Percentiles rank a stretch among this genome's conserved stretches.
Conservation (phyloP, 2,113 vertebrate genomes). For the Butorides virescens region DNA sequence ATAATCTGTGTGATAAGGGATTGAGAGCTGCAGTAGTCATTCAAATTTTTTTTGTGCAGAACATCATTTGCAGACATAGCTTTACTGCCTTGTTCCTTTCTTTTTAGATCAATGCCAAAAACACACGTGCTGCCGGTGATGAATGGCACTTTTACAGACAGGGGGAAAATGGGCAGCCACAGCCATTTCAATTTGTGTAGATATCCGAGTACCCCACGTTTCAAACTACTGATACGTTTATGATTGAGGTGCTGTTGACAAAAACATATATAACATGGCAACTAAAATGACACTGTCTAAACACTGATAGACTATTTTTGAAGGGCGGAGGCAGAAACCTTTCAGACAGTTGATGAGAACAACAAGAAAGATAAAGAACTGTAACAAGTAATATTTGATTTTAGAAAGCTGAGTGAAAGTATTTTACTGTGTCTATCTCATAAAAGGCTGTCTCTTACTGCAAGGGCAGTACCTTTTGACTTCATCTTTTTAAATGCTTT, state of each 20-base stretch:
- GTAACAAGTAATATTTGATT: not conserved
- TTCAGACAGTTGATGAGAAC: not conserved
- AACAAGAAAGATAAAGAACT: not conserved
- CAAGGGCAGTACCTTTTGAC: not conserved
- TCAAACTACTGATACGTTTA: slow-evolving; percentile 74
- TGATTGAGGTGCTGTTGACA: slow-evolving; percentile 76
- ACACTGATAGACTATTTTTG: not conserved
- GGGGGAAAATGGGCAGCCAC: slow-evolving; percentile 61
- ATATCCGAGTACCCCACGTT: slow-evolving; percentile 72
- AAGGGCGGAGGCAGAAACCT: not conserved
- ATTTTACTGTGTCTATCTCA: not conserved
- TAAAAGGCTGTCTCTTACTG: not conserved
- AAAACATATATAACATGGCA: not conserved
- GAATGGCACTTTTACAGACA: not conserved
- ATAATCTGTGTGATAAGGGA: not conserved
- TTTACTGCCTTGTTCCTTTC: not conserved
- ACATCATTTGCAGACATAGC: not conserved
- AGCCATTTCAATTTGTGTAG: slow-evolving; percentile 76
- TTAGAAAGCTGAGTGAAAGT: not conserved
- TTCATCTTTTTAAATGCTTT: not conserved
- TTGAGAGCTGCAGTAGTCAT: not conserved
- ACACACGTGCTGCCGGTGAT: not conserved
- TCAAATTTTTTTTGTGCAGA: not conserved
- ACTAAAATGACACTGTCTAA: not conserved
- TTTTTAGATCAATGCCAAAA: not conserved